These are phyloP conservation scores for Brachionus rubens DNA, from an alignment of 1,140 invertebrate genomes.

Conservation along the genomic window DNA sequence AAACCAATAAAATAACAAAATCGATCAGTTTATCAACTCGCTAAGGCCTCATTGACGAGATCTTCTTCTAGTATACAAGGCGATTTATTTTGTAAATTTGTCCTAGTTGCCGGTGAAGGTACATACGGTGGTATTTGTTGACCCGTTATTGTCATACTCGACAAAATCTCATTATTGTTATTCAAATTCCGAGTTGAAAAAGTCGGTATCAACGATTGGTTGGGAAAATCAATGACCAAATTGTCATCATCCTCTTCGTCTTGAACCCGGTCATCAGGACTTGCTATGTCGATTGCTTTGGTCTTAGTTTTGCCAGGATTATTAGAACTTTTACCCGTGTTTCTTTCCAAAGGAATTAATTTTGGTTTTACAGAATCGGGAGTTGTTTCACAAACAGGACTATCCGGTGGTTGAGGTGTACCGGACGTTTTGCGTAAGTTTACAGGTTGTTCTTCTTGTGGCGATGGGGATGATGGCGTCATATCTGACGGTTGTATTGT, in stretches of 20 bases:
- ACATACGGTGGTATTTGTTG: no score
- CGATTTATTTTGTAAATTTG: no score
- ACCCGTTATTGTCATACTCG: neutral
- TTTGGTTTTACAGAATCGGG: slow-evolving; percentile 5
- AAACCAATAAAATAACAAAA: slow-evolving; percentile 24
- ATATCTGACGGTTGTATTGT: slow-evolving; percentile 4
- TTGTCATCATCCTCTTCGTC: slow-evolving; percentile 10
- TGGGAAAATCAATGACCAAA: neutral
- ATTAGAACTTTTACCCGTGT: neutral
- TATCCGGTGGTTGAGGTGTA: slow-evolving; percentile 2
- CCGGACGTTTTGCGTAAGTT: neutral
- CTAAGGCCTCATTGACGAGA: no score
- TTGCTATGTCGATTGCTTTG: neutral
- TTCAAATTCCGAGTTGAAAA: slow-evolving; percentile 7
- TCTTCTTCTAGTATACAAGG: no score
- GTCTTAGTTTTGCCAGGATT: neutral
- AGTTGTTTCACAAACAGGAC: neutral
- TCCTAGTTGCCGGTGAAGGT: no score
- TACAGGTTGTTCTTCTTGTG: neutral
- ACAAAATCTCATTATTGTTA: slow-evolving; percentile 19
- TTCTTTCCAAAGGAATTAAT: slow-evolving; percentile 27
- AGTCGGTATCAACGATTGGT: neutral
- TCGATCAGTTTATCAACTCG: no score
- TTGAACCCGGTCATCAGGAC: neutral
- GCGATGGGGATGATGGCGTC: slow-evolving; percentile 16